Conservation (phyloP, 2,113 vertebrate species). For the Edolisoma coerulescens region DNA sequence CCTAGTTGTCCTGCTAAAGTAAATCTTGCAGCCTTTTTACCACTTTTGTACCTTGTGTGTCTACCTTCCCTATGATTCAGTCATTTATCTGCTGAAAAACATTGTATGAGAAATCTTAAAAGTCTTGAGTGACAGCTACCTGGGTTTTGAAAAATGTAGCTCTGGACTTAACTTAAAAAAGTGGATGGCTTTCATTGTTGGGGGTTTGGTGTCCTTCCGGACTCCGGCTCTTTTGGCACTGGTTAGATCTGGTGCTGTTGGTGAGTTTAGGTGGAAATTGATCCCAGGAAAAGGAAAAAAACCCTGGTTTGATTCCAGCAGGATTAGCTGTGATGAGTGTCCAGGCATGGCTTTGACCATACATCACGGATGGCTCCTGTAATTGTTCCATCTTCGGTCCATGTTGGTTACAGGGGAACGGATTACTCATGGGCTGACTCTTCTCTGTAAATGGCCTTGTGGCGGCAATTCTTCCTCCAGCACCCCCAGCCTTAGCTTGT, state of each 20-base stretch:
- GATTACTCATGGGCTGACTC: background rate
- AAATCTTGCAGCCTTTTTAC: background rate
- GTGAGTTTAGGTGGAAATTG: background rate
- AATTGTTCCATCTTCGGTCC: background rate
- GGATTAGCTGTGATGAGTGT: background rate
- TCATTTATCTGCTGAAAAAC: background rate
- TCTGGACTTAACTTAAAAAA: background rate
- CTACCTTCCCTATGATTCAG: background rate
- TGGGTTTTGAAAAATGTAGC: background rate
- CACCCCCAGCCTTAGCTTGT: background rate
- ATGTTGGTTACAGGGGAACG: background rate
- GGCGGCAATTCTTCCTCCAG: background rate
- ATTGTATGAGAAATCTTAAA: background rate
- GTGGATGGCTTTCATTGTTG: background rate
- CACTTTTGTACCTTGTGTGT: background rate
- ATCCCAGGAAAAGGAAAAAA: background rate
- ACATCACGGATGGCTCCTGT: background rate
- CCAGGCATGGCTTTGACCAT: accelerated
- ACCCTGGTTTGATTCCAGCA: background rate
- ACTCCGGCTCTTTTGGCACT: background rate
- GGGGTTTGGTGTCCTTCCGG: background rate
- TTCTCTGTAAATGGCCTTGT: background rate
- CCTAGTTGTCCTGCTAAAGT: background rate
- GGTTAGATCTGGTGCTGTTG: background rate
- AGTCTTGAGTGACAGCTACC: background rate